phyloP scores from a whole-genome alignment of 2,888 invertebrate genomes.

The Onchidella celtica region DNA sequence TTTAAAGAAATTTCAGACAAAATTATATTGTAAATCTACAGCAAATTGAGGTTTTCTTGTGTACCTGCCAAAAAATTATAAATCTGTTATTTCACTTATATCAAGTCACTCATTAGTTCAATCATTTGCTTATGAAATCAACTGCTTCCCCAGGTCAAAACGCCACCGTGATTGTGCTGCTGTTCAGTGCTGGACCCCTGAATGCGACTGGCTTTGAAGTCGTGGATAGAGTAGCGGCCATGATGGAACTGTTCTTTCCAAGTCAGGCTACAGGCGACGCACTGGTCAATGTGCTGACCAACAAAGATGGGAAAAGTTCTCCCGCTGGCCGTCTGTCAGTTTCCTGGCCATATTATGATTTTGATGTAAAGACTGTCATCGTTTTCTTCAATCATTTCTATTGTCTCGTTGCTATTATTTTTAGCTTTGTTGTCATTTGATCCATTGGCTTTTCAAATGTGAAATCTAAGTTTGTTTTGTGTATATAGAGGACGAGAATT shows the following conservation, averaged over 20 bases:
- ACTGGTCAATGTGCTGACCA: slow-evolving; percentile 64
- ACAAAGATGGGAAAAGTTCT: slow-evolving; percentile 59
- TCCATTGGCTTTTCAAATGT: too few relatives aligned
- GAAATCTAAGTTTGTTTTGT: background rate
- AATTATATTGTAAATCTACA: background rate
- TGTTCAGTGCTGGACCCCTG: slow-evolving; percentile 63
- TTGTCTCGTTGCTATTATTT: background rate
- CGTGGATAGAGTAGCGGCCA: slow-evolving; percentile 60
- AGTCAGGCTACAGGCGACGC: slow-evolving; percentile 76
- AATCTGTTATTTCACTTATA: slow-evolving; percentile 16
- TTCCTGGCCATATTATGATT: slow-evolving; percentile 68
- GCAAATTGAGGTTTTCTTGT: too few relatives aligned
- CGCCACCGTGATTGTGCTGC: slow-evolving; percentile 60
- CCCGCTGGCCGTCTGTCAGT: slow-evolving; percentile 75
- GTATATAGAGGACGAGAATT: too few relatives aligned
- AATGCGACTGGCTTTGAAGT: slow-evolving; percentile 72
- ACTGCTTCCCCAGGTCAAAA: background rate
- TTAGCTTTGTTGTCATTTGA: background rate
- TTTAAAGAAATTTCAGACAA: background rate
- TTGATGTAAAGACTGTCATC: background rate
- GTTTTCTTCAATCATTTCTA: background rate
- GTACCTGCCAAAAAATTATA: background rate
- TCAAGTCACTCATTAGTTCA: too few relatives aligned
- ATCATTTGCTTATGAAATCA: too few relatives aligned
- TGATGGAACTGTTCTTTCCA: slow-evolving; percentile 73